Base-by-base conservation (phyloP, 1,140 invertebrate species). In the Andrena cerasifolii region DNA sequence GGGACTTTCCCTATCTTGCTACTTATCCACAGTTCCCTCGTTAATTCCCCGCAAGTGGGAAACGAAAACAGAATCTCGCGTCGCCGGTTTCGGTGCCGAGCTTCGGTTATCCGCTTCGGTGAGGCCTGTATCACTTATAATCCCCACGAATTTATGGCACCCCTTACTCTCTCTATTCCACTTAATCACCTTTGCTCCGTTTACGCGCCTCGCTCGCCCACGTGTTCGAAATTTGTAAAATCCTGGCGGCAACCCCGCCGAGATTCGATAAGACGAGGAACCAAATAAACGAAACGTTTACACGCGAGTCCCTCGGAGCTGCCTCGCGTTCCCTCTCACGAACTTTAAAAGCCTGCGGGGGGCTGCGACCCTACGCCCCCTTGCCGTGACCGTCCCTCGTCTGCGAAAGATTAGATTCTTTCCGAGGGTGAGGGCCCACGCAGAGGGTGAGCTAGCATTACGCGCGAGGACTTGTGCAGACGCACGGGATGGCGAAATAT, bases 361-460 rank as follows among this genome's bases (percentile, higher is more conserved):
- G 51, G 65, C n/a, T 43, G 24, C 16, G 16, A 59, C 68, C 43
- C 45, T 40, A 16, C 45, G 18, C 45, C 53, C 45, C 45, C 31
- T 72, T n/a, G 33, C n/a, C 66, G 56, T 51, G 56, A 53, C 66
- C 8, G 21, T 61, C 66, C 56, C 53, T 71, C 56, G 53, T 45
- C 45, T 36, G 14, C 58, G 47, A 71, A 43, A 71, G 67, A 71
- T 71, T 78, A 71, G 67, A 24, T 61, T 53, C 53, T 53, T 58
- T n/a, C 36, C 18, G 18, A 78, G 75, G 67, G 67, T 59, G 72
- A 28, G 53, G 53, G 45, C 33, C 18, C 45, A 31, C 28, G 26
- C 6, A n/a, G 36, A 21, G 4, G 36, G 36, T 40, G 36, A 36
- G 26, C 43, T 36, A 7, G 16, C 43, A 21, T 28, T 62, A 62